Base-by-base conservation (phyloP, 2,797 vertebrate genomes). In the Poliocrania exsul region DNA sequence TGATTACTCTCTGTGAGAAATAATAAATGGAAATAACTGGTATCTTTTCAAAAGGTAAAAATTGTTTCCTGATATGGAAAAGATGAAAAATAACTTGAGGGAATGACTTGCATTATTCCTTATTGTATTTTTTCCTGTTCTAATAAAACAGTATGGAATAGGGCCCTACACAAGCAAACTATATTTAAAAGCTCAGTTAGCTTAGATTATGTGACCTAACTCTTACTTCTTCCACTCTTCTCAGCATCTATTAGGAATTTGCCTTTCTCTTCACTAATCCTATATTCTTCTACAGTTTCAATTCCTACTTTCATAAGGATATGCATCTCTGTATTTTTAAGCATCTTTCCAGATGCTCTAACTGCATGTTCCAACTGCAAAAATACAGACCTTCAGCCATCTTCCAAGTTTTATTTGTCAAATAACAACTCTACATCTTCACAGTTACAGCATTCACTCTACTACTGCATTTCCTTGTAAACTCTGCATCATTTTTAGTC, bases 1-100 rank as follows among this genome's bases (percentile, higher is more conserved):
- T 72, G 46, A 67, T 66, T 67, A 40, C 65, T 19, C 72, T 88
- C 47, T 61, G 37, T 74, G 54, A 75, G 71, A 95, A 95, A 94
- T 60, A 78, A 1, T 28, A 91, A 75, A 42, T 24, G 84, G 35
- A 79, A 46, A 44, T 51, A 90, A 50, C 8, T 87, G 38, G 57
- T 77, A 86, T 65, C 19, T 91, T 96, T 95, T 81, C 89, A 75
- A 90, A 86, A 81, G 61, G 21, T 35, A 84, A 94, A 82, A 42
- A 29, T 31, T 61, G 35, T 44, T 86, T 93, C 37, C 35, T 70
- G 37, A 50, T 60, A 73, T 2, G 2, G 29, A 80, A 91, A 75
- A 56, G 16, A 79, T 38, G 23, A 91, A 85, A 29, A 13, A 70
- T 29, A 10, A 85, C 42, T 62, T 81, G 64, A 6, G 88, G 37